Percentiles rank a stretch among this genome's conserved stretches.
Conservation (phyloP, 2,797 vertebrate genomes). For the Fundulus diaphanus region DNA sequence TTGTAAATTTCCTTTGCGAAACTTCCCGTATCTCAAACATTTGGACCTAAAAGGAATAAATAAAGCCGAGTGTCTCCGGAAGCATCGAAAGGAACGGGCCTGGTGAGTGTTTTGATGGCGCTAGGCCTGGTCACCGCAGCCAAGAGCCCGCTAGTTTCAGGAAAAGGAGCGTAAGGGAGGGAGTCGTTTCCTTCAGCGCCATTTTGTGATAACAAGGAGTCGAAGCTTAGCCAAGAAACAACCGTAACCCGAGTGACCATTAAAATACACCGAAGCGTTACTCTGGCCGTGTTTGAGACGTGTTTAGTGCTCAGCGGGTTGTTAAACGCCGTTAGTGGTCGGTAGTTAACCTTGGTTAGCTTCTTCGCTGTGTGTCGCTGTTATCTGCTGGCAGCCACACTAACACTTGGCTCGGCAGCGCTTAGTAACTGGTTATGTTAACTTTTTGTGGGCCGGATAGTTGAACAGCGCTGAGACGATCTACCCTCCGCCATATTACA, state of each 20-base stretch:
- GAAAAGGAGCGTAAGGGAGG: slow-evolving; percentile 80
- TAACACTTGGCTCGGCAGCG: slow-evolving; percentile 25
- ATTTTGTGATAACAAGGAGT: slow-evolving; percentile 87
- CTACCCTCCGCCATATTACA: rapidly evolving
- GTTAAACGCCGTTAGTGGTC: slow-evolving; percentile 31
- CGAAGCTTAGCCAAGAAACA: slow-evolving; percentile 64
- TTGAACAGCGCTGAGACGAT: rapidly evolving
- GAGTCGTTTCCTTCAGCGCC: slow-evolving; percentile 88
- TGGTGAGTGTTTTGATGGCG: slow-evolving; percentile 68
- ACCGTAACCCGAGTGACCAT: slow-evolving; percentile 23
- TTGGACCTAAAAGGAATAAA: neutral
- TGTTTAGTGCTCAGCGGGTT: neutral
- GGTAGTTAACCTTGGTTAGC: slow-evolving; percentile 38
- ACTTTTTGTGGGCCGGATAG: neutral
- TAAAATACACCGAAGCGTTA: neutral
- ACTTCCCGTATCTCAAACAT: slow-evolving; percentile 1
- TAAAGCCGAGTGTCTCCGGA: slow-evolving; percentile 22
- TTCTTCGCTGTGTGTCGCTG: slow-evolving; percentile 19
- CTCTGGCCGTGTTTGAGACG: rapidly evolving
- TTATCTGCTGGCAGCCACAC: slow-evolving; percentile 33
- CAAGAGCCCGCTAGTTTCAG: slow-evolving; percentile 74
- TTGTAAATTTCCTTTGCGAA: slow-evolving; percentile 34
- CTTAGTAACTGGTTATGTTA: slow-evolving; percentile 1
- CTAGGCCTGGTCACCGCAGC: slow-evolving; percentile 51
- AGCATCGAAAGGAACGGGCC: slow-evolving; percentile 52